Evolutionary conservation across 1,140 invertebrate genomes (phyloP), one percentile per base, ranked within the genome.

Genomic region (Zaprionus africanus): DNA sequence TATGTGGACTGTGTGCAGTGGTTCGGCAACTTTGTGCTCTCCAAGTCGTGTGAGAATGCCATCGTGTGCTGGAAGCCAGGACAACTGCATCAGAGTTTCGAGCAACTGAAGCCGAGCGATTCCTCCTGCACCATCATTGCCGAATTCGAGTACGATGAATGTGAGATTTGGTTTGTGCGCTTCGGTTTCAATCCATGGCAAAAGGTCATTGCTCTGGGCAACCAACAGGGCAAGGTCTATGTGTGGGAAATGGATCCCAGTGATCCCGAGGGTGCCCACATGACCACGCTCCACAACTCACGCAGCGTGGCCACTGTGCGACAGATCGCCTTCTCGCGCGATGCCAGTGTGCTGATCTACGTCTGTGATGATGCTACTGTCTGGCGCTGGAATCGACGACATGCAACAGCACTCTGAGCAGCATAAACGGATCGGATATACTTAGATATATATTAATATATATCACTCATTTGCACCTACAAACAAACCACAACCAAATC

Each of bases 1-100:
- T 99, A 99, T 93, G 98, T 99, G 6, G 99, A 99, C 92, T 99
- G 98, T 93, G 98, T 99, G 0, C 95, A 97, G 76, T 99, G 98
- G 98, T 96, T 98, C 85, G 99, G 99, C 1, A 97, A 99, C 93
- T 97, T 99, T 92, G 96, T 99, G 57, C 94, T 99, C 4, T 99
- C 98, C 34, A 99, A 99, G 95, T 99, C 98, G 3, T 99, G 98
- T 93, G 98, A 99, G 92, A 99, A 99, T 92, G 96, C 96, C 46
- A 99, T 99, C 59, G 88, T 93, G 9, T 93, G 92, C 73, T 93
- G 92, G 92, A 93, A 93, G 31, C 91, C 87, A 0, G 92, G 92
- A 0, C 84, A 92, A 15, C 62, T 92, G 34, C 79, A 92, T 60
- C 84, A 92, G 58, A 82, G 63, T 19, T 76, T 88, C 15, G 79